phyloP scores from a whole-genome alignment of 2,113 vertebrate genomes.

The Macquaria ambigua region DNA sequence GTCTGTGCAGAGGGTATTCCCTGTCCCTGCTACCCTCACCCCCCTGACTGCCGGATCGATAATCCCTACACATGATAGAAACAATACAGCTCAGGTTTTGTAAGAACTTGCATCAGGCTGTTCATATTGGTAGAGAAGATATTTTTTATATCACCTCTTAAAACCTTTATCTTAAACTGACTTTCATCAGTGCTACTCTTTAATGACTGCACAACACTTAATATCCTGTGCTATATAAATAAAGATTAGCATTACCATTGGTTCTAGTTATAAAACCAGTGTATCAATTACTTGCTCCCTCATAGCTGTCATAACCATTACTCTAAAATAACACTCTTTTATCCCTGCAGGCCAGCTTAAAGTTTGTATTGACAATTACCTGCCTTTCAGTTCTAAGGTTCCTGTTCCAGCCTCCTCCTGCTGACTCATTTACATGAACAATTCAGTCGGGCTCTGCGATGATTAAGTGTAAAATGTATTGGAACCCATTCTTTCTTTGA shows the following conservation, averaged over 20 bases:
- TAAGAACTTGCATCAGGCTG: background rate
- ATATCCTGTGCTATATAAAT: background rate
- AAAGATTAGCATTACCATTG: background rate
- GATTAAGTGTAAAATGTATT: constrained; percentile 3
- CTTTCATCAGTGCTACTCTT: background rate
- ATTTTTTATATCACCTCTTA: background rate
- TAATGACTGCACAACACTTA: background rate
- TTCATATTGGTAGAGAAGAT: background rate
- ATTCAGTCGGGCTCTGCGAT: background rate
- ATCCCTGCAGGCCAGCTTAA: background rate
- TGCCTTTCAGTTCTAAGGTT: background rate
- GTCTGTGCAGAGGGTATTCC: constrained; percentile 35
- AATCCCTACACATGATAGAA: constrained; percentile 45
- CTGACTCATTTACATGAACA: constrained; percentile 22
- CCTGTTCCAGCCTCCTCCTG: background rate
- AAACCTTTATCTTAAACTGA: background rate
- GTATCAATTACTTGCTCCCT: constrained; percentile 3
- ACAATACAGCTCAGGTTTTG: background rate
- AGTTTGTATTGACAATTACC: background rate
- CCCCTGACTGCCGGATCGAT: constrained; percentile 27
- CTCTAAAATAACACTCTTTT: constrained; percentile 22
- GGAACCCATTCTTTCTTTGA: constrained; percentile 32
- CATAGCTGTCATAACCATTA: constrained; percentile 24
- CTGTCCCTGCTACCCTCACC: constrained; percentile 73
- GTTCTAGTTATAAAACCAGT: background rate